These are phyloP conservation scores for Delphinapterus leucas DNA, from an alignment of 2,113 vertebrate genomes.

Conservation along the genomic window DNA sequence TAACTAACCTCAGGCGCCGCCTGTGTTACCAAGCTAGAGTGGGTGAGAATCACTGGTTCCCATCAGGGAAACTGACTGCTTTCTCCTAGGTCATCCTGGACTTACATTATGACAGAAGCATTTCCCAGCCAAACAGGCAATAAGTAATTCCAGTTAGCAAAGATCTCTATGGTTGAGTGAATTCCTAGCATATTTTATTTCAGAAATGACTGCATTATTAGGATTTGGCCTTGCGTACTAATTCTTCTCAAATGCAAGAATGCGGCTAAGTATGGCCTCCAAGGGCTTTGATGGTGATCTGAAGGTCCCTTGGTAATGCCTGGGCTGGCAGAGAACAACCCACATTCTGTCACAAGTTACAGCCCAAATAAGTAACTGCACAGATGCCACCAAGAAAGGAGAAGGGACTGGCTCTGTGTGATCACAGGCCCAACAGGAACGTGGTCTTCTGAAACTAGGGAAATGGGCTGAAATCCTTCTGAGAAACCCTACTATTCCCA, in stretches of 20 bases:
- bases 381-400: not conserved
- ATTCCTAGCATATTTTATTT: slow-evolving; percentile 32
- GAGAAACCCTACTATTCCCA: not conserved
- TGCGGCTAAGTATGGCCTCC: not conserved
- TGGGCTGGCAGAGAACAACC: not conserved
- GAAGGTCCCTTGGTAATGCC: not conserved
- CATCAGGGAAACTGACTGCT: not conserved
- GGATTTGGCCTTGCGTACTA: not conserved
- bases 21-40: not conserved
- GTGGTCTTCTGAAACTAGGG: not conserved
- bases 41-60: not conserved
- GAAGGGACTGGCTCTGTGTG: not conserved
- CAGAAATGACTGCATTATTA: not conserved
- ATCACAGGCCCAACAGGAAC: not conserved
- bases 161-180: not conserved
- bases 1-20: not conserved
- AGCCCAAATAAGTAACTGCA: not conserved
- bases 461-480: not conserved
- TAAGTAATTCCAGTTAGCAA: slow-evolving; percentile 26
- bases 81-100: not conserved
- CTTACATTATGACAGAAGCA: not conserved
- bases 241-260: not conserved
- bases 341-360: not conserved
- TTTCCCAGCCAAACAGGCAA: not conserved
- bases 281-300: not conserved